Evolutionary conservation across 1,140 invertebrate genomes (phyloP).

Genomic region (Scaptomyza hsui): DNA sequence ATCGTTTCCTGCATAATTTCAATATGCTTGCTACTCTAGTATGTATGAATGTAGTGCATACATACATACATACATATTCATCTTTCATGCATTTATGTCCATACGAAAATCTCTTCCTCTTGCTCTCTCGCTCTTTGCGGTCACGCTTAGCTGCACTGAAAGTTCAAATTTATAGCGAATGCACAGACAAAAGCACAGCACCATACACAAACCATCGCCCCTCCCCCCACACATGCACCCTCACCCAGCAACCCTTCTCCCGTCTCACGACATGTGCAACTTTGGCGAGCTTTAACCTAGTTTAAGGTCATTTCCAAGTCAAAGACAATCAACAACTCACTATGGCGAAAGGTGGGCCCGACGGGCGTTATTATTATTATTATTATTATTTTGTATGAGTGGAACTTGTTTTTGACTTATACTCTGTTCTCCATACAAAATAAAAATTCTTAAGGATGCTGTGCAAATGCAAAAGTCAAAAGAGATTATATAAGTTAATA

Average conservation of each 20-base stretch:
- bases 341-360: neutral
- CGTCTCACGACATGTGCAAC: conserved; percentile 43
- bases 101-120: neutral
- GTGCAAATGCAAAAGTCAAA: no score
- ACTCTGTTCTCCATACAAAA: no score
- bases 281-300: conserved; percentile 77
- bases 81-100: conserved; percentile 1
- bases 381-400: conserved; percentile 9
- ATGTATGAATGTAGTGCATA: conserved; percentile 6
- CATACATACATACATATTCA: conserved; percentile 26
- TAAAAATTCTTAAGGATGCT: neutral
- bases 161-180: conserved; percentile 63
- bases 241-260: no score
- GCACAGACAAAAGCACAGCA: conserved; percentile 27
- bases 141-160: conserved; percentile 72
- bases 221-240: neutral
- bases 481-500: neutral
- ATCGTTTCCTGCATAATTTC: conserved; percentile 50
- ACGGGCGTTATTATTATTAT: neutral
- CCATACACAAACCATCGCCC: neutral
- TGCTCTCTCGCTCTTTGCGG: conserved; percentile 10
- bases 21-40: conserved; percentile 59
- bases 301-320: conserved; percentile 80
- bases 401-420: neutral
- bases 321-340: conserved; percentile 68